Evolutionary conservation across 2,113 vertebrate species (phyloP).

Genomic region (Pagrus major): DNA sequence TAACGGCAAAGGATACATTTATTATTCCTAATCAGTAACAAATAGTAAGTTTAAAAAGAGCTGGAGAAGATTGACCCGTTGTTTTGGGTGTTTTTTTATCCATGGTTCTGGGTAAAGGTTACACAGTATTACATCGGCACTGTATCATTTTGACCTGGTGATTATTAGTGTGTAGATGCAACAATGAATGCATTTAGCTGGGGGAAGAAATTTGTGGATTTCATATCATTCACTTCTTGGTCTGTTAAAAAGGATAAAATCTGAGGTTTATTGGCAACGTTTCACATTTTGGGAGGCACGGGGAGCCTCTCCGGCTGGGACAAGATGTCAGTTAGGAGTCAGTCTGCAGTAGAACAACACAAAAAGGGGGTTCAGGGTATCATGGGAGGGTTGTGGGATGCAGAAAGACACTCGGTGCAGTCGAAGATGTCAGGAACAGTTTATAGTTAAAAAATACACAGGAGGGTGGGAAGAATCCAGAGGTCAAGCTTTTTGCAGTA

Average conservation of each 20-base stretch:
- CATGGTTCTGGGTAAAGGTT: not conserved
- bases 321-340: not conserved
- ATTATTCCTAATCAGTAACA: not conserved
- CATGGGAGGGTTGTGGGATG: not conserved
- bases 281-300: not conserved
- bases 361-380: not conserved
- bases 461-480: not conserved
- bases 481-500: constrained; percentile 36
- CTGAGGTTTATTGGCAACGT: constrained; percentile 8
- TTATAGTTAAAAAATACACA: not conserved
- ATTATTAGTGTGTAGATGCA: not conserved
- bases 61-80: not conserved
- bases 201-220: not conserved
- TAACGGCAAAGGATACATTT: not conserved
- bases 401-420: not conserved
- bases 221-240: not conserved
- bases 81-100: not conserved
- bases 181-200: not conserved
- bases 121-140: not conserved
- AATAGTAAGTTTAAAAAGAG: not conserved
- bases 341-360: not conserved
- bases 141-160: not conserved
- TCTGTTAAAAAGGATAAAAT: no score
- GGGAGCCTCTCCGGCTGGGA: not conserved
- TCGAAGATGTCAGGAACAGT: not conserved